Evolutionary conservation across 1,140 invertebrate genomes (phyloP).

Genomic region (Aporrectodea caliginosa): DNA sequence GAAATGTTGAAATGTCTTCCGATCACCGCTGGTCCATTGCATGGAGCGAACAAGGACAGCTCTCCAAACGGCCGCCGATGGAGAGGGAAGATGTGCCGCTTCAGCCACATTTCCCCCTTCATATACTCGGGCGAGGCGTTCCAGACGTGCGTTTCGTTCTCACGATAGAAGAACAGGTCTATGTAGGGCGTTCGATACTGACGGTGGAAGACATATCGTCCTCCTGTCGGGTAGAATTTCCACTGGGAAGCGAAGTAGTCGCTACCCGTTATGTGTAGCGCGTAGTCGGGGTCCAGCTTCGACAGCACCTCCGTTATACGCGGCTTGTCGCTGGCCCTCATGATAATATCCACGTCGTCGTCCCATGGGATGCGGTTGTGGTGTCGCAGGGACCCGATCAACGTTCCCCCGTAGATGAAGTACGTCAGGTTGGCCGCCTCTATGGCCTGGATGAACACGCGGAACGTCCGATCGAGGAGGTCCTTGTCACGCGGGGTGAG

Average conservation of each 20-base stretch:
- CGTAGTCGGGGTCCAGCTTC: not conserved
- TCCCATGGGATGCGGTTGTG: conserved; percentile 13
- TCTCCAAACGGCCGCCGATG: no score
- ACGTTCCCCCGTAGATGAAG: not conserved
- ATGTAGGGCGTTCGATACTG: not conserved
- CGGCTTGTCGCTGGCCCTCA: not conserved
- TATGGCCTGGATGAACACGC: no score
- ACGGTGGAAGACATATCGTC: not conserved
- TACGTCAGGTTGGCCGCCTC: conserved; percentile 20
- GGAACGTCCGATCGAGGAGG: not conserved
- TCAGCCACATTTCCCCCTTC: no score
- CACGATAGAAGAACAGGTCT: conserved; percentile 10
- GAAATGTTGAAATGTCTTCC: no score
- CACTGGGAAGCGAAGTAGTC: not conserved
- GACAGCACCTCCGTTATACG: not conserved
- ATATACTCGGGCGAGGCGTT: no score
- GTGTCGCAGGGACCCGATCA: conserved; percentile 8
- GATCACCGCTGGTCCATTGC: no score
- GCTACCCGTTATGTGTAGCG: not conserved
- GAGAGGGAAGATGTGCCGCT: no score
- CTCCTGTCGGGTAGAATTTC: not conserved
- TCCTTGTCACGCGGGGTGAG: not conserved
- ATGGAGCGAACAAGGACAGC: no score
- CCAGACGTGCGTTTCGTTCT: conserved; percentile 12
- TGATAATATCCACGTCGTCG: conserved; percentile 17